A percentile compares a stretch with the other conserved stretches of the same genome.
Conservation (phyloP, 2,113 vertebrate species). For the Crotalus tigris region DNA sequence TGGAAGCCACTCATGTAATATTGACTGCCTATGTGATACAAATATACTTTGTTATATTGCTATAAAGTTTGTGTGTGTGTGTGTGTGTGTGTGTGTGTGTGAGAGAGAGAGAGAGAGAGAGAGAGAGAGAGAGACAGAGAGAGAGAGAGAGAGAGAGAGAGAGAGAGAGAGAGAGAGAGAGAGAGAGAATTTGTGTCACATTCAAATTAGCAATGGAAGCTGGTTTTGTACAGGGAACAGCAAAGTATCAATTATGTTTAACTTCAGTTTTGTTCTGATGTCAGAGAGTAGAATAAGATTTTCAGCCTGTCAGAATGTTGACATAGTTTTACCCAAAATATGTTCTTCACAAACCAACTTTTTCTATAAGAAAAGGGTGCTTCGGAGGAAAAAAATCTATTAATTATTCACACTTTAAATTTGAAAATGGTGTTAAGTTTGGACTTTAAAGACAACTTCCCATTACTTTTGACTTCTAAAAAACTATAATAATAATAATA, state of each 20-base stretch:
- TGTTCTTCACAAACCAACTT: background rate
- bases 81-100: too few relatives aligned
- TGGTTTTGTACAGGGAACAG: background rate
- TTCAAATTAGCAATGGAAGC: background rate
- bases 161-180: background rate
- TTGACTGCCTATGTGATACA: background rate
- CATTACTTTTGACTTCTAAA: conserved; percentile 7
- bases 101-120: background rate
- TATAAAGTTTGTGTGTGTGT: background rate
- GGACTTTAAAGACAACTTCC: accelerated
- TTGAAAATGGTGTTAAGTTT: background rate
- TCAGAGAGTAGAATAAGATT: background rate
- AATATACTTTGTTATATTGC: background rate
- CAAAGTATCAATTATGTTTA: background rate
- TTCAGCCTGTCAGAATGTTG: accelerated
- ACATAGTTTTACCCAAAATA: background rate
- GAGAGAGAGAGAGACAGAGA: background rate
- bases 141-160: background rate
- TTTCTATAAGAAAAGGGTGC: background rate
- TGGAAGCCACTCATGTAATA: too few relatives aligned
- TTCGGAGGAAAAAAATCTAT: background rate
- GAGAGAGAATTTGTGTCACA: background rate
- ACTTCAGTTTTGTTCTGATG: background rate
- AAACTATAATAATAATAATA: too few relatives aligned
- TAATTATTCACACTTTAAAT: background rate